Conservation (phyloP, 2,888 invertebrate species). For the Rhopalosiphum nymphaeae region DNA sequence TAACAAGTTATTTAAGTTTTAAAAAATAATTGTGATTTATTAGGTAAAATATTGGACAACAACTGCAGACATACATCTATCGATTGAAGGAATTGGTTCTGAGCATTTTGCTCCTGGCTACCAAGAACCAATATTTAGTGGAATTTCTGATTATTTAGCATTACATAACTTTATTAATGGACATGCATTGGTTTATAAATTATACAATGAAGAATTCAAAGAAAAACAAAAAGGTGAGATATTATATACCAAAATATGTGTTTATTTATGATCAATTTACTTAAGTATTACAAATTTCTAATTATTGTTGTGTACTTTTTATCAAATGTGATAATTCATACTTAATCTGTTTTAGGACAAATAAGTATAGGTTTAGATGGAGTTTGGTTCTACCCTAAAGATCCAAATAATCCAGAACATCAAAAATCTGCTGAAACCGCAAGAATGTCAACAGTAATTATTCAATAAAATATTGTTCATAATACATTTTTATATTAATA, state of each 20-base stretch:
- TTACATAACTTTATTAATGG: neutral
- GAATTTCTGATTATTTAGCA: neutral
- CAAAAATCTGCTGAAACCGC: neutral
- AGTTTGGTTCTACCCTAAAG: slow-evolving; percentile 1
- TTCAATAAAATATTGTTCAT: neutral
- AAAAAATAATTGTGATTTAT: no score
- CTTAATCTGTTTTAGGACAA: neutral
- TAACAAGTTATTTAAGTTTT: no score
- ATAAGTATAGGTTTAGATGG: neutral
- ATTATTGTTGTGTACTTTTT: neutral
- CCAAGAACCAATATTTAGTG: neutral
- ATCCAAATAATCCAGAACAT: slow-evolving; percentile 41
- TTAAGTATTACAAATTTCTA: neutral
- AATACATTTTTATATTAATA: neutral
- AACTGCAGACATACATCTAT: neutral
- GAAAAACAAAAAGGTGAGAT: neutral
- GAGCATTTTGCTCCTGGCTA: neutral
- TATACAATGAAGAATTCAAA: neutral
- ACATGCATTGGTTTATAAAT: neutral
- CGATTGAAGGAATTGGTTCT: slow-evolving; percentile 4
- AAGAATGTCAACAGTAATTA: neutral
- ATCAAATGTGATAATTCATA: neutral
- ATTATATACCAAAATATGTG: no score
- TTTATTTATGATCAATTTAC: neutral
- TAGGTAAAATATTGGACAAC: slow-evolving; percentile 21